A percentile compares a stretch with the other conserved stretches of the same genome.
Conservation (phyloP, 2,888 invertebrate genomes). For the Cephonodes hylas region DNA sequence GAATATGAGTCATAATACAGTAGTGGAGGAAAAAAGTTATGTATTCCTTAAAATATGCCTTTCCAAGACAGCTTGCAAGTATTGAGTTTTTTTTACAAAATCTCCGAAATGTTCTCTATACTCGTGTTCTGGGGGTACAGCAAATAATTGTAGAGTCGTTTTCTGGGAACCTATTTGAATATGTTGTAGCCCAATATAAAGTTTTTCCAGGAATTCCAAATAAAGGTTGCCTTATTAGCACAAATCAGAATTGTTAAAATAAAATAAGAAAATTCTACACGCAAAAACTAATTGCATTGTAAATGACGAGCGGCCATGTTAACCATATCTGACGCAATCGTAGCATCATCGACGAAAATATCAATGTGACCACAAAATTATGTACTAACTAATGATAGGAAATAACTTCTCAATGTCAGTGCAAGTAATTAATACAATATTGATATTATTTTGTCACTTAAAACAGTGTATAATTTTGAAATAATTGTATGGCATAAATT, state of each 20-base stretch:
- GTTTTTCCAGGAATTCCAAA: background rate
- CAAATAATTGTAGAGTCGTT: background rate
- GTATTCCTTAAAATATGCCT: background rate
- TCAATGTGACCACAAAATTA: slow-evolving; percentile 13
- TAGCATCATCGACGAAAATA: slow-evolving; percentile 8
- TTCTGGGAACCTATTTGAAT: background rate
- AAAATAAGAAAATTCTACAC: background rate
- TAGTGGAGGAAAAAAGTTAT: background rate
- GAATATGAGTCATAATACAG: background rate
- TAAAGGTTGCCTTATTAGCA: background rate
- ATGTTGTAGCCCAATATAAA: background rate
- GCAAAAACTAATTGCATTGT: background rate
- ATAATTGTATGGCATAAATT: background rate
- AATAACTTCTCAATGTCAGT: background rate
- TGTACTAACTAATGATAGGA: slow-evolving; percentile 14
- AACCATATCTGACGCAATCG: slow-evolving; percentile 4
- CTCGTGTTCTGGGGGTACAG: too few relatives aligned
- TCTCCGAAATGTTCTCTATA: background rate
- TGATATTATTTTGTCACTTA: background rate
- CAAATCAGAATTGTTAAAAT: background rate
- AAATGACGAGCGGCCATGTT: background rate
- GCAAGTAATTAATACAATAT: background rate
- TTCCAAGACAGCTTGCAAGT: background rate
- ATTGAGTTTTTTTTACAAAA: background rate
- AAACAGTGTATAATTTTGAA: background rate